These are phyloP conservation scores for Furcifer pardalis DNA, from an alignment of 2,797 vertebrate genomes.

Conservation along the genomic window DNA sequence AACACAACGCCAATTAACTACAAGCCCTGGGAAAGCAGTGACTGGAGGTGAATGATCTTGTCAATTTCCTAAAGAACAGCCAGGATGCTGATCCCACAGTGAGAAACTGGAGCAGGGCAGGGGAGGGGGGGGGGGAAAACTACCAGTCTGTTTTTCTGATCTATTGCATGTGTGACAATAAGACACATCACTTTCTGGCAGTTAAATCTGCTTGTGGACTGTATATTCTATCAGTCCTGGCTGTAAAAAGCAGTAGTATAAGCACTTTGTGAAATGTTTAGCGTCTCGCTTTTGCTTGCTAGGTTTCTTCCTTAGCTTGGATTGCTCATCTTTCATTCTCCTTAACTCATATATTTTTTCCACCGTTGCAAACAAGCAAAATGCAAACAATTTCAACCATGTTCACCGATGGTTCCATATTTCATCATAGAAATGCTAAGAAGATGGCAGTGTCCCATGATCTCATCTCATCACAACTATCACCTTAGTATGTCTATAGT, in stretches of 20 bases:
- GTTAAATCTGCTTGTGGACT: slow-evolving; percentile 1
- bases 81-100: slow-evolving; percentile 17
- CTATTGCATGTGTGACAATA: neutral
- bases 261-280: slow-evolving; percentile 4
- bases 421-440: neutral
- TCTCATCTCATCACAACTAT: neutral
- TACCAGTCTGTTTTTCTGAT: neutral
- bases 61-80: slow-evolving; percentile 35
- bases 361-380: neutral
- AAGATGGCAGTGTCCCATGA: neutral
- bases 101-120: slow-evolving; percentile 15
- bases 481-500: neutral
- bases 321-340: neutral
- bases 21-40: slow-evolving; percentile 1
- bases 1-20: neutral
- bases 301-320: neutral
- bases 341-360: neutral
- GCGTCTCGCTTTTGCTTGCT: neutral
- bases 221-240: neutral
- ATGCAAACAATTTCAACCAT: neutral
- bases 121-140: neutral
- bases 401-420: neutral
- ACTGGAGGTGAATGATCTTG: neutral
- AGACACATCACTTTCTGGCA: neutral
- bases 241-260: neutral